Conservation (phyloP, 2,888 invertebrate genomes). For the Phrixothrix hirtus region DNA sequence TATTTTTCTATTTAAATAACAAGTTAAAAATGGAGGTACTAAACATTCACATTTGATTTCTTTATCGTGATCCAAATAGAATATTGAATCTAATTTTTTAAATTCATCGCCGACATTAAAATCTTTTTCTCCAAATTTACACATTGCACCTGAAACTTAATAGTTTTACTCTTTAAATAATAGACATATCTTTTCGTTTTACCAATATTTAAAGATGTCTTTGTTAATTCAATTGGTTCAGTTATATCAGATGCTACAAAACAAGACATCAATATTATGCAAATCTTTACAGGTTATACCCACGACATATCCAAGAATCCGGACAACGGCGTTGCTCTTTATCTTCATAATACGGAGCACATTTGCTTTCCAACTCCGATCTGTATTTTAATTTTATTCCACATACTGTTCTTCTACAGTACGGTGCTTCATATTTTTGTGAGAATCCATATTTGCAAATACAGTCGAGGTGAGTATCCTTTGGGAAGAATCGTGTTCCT, state of each 20-base stretch:
- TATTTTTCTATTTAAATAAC: neutral
- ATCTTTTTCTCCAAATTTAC: neutral
- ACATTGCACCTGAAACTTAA: neutral
- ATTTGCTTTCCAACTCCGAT: neutral
- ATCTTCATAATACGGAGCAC: constrained; percentile 4
- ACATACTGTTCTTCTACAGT: constrained; percentile 4
- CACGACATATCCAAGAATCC: constrained; percentile 5
- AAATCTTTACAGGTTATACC: neutral
- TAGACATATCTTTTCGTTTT: neutral
- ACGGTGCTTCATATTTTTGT: neutral
- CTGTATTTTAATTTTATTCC: constrained; percentile 5
- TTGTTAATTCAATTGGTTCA: neutral
- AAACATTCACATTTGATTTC: neutral
- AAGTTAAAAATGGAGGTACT: neutral
- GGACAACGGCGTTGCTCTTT: neutral
- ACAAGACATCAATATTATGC: neutral
- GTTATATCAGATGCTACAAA: neutral
- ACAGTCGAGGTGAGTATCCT: neutral
- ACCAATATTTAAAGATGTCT: neutral
- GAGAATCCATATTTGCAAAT: constrained; percentile 1
- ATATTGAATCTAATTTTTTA: neutral
- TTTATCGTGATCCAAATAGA: neutral
- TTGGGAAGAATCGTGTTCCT: constrained; percentile 4
- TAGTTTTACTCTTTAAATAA: no score
- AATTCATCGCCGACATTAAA: neutral